Base-by-base conservation (phyloP, 2,888 invertebrate species). In the Parasteatoda lunata region DNA sequence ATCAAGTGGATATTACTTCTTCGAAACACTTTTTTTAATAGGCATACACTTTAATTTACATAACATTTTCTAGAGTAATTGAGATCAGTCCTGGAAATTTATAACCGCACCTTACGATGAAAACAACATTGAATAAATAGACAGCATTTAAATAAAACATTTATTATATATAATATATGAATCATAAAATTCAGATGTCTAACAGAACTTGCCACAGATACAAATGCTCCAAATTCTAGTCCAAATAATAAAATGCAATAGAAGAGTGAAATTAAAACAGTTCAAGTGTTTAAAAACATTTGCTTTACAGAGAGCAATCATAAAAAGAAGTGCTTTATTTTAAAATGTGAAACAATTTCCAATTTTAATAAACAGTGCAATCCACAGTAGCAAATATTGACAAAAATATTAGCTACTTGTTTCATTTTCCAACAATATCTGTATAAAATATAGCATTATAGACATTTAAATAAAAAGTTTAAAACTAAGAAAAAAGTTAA, bases 161-260 rank as follows among this genome's bases (percentile, higher is more conserved):
- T 59, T 59, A 59, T 59, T 59, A 59, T 59, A n/a, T n/a, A 59
- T n/a, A 59, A 59, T 59, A 59, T 13, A 30, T 30, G 30, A 30
- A 30, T 30, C 30, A 30, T 13, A 59, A 13, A 13, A 59, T 59
- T 59, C 7, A 59, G 9, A 59, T 59, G n/a, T 59, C 59, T 59
- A 59, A 59, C 59, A 59, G n/a, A 59, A 59, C 59, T n/a, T 6
- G 59, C n/a, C 9, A 8, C 9, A 59, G n/a, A 59, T 59, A 8
- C n/a, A n/a, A 59, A 59, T 59, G 59, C 11, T 59, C 59, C 7
- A 7, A 54, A 13, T 59, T 59, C 59, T 59, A 59, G 59, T 59
- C 59, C 59, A 59, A 59, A 59, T 59, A 59, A 59, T 59, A 59
- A 59, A 59, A 59, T 59, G n/a, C n/a, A 59, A 59, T 59, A n/a